phyloP scores from a whole-genome alignment of 1,140 invertebrate species.

The Pararge aegeria region DNA sequence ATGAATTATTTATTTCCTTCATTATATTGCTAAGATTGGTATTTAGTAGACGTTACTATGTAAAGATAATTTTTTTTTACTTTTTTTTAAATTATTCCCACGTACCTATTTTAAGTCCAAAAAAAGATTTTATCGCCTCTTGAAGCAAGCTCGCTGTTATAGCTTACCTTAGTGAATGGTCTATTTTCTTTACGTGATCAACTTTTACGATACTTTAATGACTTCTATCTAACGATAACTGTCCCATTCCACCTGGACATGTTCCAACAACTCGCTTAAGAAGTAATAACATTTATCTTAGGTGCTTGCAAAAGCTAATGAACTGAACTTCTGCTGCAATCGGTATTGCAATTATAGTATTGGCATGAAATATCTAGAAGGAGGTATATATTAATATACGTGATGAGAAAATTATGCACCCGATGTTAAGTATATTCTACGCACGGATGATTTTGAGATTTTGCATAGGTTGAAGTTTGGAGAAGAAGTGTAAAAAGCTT shows the following conservation, averaged over 20 bases:
- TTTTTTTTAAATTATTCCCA: neutral
- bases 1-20: neutral
- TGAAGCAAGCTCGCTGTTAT: neutral
- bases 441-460: too few relatives aligned
- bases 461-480: too few relatives aligned
- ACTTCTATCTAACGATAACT: slow-evolving; percentile 14
- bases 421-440: too few relatives aligned
- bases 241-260: slow-evolving; percentile 18
- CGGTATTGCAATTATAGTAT: neutral
- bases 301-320: slow-evolving; percentile 28
- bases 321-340: slow-evolving; percentile 19
- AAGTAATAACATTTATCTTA: slow-evolving; percentile 34
- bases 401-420: too few relatives aligned
- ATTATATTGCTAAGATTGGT: neutral
- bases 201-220: slow-evolving; percentile 15
- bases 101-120: neutral
- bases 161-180: neutral
- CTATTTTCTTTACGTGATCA: slow-evolving; percentile 13
- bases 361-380: too few relatives aligned
- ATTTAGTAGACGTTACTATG: neutral
- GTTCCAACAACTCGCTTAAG: slow-evolving; percentile 26
- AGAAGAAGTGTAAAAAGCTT: too few relatives aligned
- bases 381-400: too few relatives aligned
- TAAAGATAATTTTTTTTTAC: too few relatives aligned
- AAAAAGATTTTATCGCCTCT: neutral